Evolutionary conservation across 2,888 invertebrate species (phyloP), one percentile per base, ranked within the genome.

Genomic region (Cyaniris semiargus): DNA sequence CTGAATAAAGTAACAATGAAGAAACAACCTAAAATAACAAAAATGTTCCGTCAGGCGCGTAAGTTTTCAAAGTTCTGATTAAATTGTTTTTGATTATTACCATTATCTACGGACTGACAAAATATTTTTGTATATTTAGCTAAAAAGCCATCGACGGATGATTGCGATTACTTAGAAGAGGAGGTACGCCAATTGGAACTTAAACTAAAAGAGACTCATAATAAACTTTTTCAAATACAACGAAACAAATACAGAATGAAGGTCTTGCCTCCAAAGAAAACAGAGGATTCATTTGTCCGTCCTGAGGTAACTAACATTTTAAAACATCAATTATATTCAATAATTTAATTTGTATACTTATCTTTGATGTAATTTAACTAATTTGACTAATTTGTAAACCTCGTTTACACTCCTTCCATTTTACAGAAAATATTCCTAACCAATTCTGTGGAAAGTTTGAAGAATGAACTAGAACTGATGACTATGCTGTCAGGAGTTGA

Each of bases 1-100:
- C n/a, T 71, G 2, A 71, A n/a, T 10, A 71, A 34, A n/a, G 53
- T 53, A 78, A 83, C 48, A 79, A 82, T 80, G 15, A 86, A 83
- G 76, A 91, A 89, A 77, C 92, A 92, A 80, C 72, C 85, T 31
- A 92, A 90, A 84, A 89, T 92, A 27, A 87, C 89, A 0, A 90
- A 89, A 78, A 79, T 91, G 44, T 90, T 92, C 82, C 83, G 84
- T 21, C 89, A 84, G 84, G 84, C 83, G 80, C 85, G 88, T 89
- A 76, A 75, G 70, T 76, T 1, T 76, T 34, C 38, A 48, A 53
- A 27, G 58, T 74, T 66, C 18, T 70, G 70, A 21, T 13, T 18
- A 66, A 21, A 23, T 38, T 78, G 31, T 31, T 27, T 60, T 53
- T 44, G 56, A 31, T 23, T 34, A 8, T 60, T 60, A 21, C 60